Evolutionary conservation across 2,113 vertebrate genomes (phyloP).

Genomic region (Caloenas nicobarica): DNA sequence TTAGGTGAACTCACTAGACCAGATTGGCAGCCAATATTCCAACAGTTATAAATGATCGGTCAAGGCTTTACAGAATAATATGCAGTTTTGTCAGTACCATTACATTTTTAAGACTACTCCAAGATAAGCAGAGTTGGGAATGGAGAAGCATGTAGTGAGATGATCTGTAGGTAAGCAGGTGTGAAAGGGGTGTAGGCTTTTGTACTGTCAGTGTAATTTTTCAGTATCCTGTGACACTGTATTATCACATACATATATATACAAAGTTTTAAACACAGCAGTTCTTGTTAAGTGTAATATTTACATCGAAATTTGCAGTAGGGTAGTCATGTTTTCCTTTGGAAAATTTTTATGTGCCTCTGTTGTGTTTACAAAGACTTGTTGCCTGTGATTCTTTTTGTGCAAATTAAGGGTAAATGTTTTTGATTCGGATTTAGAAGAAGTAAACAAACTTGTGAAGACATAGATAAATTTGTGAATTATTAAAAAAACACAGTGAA

Average conservation of each 20-base stretch:
- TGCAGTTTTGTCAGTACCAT: neutral
- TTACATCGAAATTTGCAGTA: neutral
- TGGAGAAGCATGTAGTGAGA: neutral
- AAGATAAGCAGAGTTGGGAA: neutral
- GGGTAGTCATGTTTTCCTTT: neutral
- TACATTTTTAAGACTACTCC: neutral
- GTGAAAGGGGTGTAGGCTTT: neutral
- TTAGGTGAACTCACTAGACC: neutral
- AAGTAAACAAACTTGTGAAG: neutral
- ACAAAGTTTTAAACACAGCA: neutral
- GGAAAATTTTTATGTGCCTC: neutral
- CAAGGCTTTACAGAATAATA: neutral
- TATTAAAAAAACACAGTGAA: neutral
- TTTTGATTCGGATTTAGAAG: neutral
- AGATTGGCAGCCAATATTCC: neutral
- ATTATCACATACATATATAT: neutral
- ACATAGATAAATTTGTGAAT: neutral
- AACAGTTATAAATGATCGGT: neutral
- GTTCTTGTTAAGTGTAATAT: neutral
- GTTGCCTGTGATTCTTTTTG: neutral
- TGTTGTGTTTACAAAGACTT: neutral
- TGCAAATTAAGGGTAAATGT: neutral
- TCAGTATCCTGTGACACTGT: neutral
- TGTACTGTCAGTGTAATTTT: neutral
- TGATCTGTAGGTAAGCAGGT: neutral